These are phyloP conservation scores for Mus minutoides DNA, from an alignment of 2,797 vertebrate species.

Conservation along the genomic window DNA sequence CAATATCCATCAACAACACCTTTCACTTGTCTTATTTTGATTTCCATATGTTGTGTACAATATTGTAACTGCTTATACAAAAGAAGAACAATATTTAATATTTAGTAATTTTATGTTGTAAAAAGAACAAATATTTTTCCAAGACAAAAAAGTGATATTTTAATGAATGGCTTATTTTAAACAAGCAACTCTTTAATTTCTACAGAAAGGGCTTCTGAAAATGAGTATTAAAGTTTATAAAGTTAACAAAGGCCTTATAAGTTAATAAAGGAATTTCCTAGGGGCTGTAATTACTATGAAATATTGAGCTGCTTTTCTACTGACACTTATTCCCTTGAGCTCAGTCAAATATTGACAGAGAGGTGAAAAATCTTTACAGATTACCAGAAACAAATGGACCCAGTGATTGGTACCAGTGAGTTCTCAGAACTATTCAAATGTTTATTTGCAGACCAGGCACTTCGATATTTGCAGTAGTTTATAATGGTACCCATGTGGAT, in stretches of 20 bases:
- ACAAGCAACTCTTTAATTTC: background rate
- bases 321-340: background rate
- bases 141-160: background rate
- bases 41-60: background rate
- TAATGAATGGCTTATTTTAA: background rate
- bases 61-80: background rate
- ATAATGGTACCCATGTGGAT: background rate
- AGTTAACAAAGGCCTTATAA: background rate
- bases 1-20: background rate
- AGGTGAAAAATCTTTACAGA: background rate
- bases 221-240: conserved; percentile 36
- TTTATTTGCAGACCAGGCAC: background rate
- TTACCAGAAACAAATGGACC: background rate
- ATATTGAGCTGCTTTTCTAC: background rate
- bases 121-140: background rate
- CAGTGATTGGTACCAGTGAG: background rate
- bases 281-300: background rate
- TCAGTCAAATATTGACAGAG: background rate
- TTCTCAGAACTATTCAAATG: background rate
- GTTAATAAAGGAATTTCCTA: background rate
- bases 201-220: background rate
- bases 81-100: background rate
- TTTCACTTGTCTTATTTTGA: conserved; percentile 11
- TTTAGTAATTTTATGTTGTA: background rate
- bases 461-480: background rate